A percentile compares a stretch with the other conserved stretches of the same genome.
Conservation (phyloP, 1,140 invertebrate genomes). For the Neotoxoptera formosana region DNA sequence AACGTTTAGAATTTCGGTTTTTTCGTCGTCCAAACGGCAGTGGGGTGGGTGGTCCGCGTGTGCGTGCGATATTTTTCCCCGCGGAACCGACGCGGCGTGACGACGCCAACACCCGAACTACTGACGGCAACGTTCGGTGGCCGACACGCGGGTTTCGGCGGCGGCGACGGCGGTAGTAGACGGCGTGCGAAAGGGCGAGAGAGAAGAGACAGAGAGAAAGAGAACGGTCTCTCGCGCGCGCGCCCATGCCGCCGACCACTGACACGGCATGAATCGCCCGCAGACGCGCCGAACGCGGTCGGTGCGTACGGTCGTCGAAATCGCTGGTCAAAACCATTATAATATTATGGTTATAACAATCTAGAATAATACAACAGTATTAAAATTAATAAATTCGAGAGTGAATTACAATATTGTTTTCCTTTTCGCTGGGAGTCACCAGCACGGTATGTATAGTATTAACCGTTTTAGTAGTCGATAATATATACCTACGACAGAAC, state of each 20-base stretch:
- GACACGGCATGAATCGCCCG: background rate
- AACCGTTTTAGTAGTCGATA: no score
- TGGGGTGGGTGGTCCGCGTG: background rate
- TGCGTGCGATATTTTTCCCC: background rate
- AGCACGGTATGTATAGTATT: no score
- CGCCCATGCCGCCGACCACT: background rate
- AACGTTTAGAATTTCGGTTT: background rate
- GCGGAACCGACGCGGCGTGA: conserved; percentile 1
- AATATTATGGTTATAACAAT: no score
- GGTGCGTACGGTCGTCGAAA: background rate
- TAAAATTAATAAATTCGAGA: no score
- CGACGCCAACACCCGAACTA: conserved; percentile 43
- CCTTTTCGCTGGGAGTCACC: no score
- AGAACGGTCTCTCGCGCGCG: background rate
- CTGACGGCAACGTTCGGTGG: conserved; percentile 16
- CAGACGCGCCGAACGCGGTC: background rate
- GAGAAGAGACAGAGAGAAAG: no score
- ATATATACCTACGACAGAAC: no score
- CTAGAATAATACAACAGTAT: no score
- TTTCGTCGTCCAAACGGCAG: background rate
- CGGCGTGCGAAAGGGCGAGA: no score
- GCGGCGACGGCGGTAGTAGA: background rate
- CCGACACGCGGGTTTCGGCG: conserved; percentile 28
- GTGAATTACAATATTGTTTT: no score
- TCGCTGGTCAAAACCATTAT: background rate